Evolutionary conservation across 2,888 invertebrate species (phyloP), one percentile per base, ranked within the genome.

Genomic region (Syritta pipiens): DNA sequence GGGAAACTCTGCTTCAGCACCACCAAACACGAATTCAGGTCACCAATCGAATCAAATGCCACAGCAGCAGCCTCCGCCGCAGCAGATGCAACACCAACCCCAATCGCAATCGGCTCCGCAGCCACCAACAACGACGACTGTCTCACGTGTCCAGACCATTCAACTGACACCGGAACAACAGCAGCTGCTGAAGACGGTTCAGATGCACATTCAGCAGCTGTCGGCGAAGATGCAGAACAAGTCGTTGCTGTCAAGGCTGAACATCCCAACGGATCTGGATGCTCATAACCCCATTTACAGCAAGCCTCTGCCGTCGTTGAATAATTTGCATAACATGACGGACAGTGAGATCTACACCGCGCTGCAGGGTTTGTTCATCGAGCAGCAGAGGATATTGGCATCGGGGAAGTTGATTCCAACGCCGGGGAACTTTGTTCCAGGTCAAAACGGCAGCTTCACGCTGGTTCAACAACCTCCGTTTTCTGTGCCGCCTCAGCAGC

Each of bases 81-180:
- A 24, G 9, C 82, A 71, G 44, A 59, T 65, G 19, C 82, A 67
- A 51, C 79, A 81, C 46, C 82, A 57, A 46, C 68, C 79, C 7
- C 84, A 83, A 44, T 72, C 81, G 5, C 82, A 75, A 44, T 82
- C 68, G 26, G 59, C 84, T 14, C 84, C 81, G 53, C 83, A 85
- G 44, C 86, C 81, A 4, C 83, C 72, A 22, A 85, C 85, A 42
- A 86, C 86, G 51, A 88, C 88, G 32, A 86, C 88, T 9, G 87
- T 90, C 12, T 92, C 93, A 76, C 90, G 92, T 76, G 92, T 94
- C 59, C 94, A 93, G 84, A 93, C 93, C 6, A 94, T 94, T 82
- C 94, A 94, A 84, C 86, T 94, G 49, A 93, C 93, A 10, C 92
- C 93, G 7, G 93, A 94, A 83, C 94, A 94, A 84, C 94, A 94